Evolutionary conservation across 2,797 vertebrate species (phyloP), one percentile per base, ranked within the genome.

Genomic region (Danio choprae): DNA sequence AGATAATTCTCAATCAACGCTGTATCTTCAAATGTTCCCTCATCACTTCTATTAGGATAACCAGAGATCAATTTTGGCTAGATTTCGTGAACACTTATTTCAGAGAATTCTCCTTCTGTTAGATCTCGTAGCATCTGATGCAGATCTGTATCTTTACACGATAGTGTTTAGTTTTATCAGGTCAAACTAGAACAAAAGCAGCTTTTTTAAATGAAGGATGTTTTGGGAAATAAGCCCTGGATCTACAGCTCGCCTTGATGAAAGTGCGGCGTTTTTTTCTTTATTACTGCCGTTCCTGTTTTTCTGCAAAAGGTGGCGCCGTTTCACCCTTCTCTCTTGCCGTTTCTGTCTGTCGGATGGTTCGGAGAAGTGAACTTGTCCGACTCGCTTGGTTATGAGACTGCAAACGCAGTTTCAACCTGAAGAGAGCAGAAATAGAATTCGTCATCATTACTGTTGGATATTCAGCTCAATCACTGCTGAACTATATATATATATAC

Each of bases 261-360:
- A 12, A 78, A 78, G 22, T 43, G 43, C 44, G 41, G 73, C 7
- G 11, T 77, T 44, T 20, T 36, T 59, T 40, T 20, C 44, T 48
- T 36, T 15, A 44, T 48, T 69, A 9, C 6, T 59, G 65, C 9
- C 0, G 18, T 62, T 44, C 72, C 15, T 18, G 46, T 80, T 80
- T 40, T 80, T 43, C 59, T 20, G 59, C 40, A 4, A 29, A 64
- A 48, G 59, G 40, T 80, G 77, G 77, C 59, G 50, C 20, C 58
- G 38, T 73, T 65, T 44, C 46, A 38, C 58, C 10, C 18, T 63
- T 63, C 63, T 55, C 68, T 55, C 20, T n/a, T 15, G 65, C 29
- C 1, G 16, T 72, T 62, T 62, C 58, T 40, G 22, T 50, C 58
- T 50, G 4, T 20, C 4, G 7, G 44, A 29, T 79, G 6, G 36